These are phyloP conservation scores for Brachystomella parvula DNA, from an alignment of 1,140 invertebrate species.

Conservation along the genomic window DNA sequence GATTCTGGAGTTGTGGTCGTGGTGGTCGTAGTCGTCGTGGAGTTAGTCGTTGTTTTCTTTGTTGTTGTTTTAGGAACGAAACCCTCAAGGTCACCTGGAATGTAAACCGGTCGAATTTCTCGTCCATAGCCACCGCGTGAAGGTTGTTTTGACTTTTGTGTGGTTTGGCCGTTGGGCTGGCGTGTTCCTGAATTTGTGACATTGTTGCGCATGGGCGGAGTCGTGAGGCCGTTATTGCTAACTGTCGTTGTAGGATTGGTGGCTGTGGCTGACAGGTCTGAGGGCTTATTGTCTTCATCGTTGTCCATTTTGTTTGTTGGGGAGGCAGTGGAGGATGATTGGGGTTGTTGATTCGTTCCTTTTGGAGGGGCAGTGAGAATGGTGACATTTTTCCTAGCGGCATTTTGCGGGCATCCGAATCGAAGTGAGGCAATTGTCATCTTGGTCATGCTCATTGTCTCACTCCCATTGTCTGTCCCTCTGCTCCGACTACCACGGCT, in stretches of 20 bases:
- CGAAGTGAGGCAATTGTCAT: not conserved
- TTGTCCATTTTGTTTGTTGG: too few relatives aligned
- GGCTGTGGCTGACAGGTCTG: too few relatives aligned
- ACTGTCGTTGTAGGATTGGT: too few relatives aligned
- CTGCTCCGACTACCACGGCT: not conserved
- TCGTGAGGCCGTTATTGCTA: too few relatives aligned
- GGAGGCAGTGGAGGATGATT: too few relatives aligned
- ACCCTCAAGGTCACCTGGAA: slow-evolving; percentile 3
- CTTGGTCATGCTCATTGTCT: not conserved
- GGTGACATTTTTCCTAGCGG: not conserved
- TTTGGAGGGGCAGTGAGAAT: not conserved
- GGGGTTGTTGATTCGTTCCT: too few relatives aligned
- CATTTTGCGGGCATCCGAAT: not conserved
- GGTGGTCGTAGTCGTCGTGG: not conserved
- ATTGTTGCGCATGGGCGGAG: too few relatives aligned
- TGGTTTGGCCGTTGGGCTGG: too few relatives aligned
- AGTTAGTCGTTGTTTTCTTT: not conserved
- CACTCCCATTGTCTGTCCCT: not conserved
- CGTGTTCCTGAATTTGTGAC: not conserved
- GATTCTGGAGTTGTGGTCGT: not conserved
- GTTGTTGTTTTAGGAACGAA: not conserved
- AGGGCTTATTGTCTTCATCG: too few relatives aligned
- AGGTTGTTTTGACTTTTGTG: not conserved
- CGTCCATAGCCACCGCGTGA: not conserved
- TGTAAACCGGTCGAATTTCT: not conserved